A percentile compares a stretch with the other conserved stretches of the same genome.
Conservation (phyloP, 2,888 invertebrate genomes). For the Crocallis elinguaria region DNA sequence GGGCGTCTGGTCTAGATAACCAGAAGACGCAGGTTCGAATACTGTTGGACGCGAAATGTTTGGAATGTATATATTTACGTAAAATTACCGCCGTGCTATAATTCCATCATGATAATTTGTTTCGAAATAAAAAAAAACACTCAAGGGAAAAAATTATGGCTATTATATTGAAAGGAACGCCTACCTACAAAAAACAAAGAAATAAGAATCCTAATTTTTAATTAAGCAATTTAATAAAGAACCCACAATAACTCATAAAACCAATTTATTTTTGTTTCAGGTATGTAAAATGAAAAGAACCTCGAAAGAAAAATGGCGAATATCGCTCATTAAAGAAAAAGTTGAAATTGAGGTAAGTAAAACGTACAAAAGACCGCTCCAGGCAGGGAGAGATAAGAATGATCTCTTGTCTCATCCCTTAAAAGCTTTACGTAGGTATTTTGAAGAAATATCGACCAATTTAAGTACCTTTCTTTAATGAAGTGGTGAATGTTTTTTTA, state of each 20-base stretch:
- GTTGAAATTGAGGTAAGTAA: conserved; percentile 1
- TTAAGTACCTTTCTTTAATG: conserved; percentile 4
- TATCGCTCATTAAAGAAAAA: background rate
- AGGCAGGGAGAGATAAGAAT: conserved; percentile 2
- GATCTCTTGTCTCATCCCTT: conserved; percentile 8
- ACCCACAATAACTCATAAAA: background rate
- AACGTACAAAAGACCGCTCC: background rate
- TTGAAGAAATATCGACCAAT: background rate
- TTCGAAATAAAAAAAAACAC: no score
- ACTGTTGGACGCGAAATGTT: no score
- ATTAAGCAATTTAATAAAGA: no score
- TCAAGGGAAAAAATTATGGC: no score
- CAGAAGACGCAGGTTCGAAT: no score
- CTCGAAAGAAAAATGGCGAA: background rate
- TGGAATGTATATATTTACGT: no score
- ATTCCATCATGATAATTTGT: no score
- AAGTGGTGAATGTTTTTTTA: conserved; percentile 1
- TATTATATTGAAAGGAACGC: no score
- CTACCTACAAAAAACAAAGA: no score
- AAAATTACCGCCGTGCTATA: no score
- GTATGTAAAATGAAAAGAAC: background rate
- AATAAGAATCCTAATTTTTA: no score
- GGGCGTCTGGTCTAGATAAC: no score
- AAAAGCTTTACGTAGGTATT: background rate
- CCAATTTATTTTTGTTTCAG: background rate